These are phyloP conservation scores for Reticulitermes lucifugus DNA, from an alignment of 2,888 invertebrate species.

Conservation along the genomic window DNA sequence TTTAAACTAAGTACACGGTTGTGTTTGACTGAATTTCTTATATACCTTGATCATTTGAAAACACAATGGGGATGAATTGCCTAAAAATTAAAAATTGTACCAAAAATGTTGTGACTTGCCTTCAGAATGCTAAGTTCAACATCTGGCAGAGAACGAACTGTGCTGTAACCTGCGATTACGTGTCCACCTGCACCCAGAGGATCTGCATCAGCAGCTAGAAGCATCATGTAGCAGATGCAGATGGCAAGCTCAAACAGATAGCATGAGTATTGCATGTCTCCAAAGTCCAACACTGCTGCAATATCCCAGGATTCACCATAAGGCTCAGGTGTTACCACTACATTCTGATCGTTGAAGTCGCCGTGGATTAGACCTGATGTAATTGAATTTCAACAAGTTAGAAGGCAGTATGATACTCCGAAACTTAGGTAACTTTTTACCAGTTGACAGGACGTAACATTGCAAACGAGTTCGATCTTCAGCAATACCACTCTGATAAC, in stretches of 20 bases:
- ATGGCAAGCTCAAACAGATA: slow-evolving; percentile 87
- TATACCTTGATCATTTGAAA: no score
- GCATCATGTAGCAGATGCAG: slow-evolving; percentile 82
- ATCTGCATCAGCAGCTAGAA: slow-evolving; percentile 72
- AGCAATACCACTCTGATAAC: no score
- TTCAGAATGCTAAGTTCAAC: slow-evolving; percentile 75
- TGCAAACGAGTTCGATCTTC: no score
- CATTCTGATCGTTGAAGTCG: slow-evolving; percentile 92
- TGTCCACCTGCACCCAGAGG: slow-evolving; percentile 65
- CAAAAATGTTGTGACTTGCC: slow-evolving; percentile 51
- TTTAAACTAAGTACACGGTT: no score
- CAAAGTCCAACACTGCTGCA: slow-evolving; percentile 86
- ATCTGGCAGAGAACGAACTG: slow-evolving; percentile 69
- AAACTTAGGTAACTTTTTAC: no score
- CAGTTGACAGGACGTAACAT: no score
- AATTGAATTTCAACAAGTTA: slow-evolving; percentile 40
- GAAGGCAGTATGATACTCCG: not conserved
- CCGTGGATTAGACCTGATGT: slow-evolving; percentile 80
- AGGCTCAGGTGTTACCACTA: slow-evolving; percentile 68
- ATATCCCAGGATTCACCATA: slow-evolving; percentile 38
- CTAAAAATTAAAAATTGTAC: no score
- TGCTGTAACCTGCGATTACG: slow-evolving; percentile 82
- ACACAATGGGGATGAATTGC: no score
- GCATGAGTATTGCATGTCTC: slow-evolving; percentile 80
- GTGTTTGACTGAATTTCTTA: no score